phyloP scores from a whole-genome alignment of 64 coral and sea anemone genomes.

The Catalaphyllia jardinei region DNA sequence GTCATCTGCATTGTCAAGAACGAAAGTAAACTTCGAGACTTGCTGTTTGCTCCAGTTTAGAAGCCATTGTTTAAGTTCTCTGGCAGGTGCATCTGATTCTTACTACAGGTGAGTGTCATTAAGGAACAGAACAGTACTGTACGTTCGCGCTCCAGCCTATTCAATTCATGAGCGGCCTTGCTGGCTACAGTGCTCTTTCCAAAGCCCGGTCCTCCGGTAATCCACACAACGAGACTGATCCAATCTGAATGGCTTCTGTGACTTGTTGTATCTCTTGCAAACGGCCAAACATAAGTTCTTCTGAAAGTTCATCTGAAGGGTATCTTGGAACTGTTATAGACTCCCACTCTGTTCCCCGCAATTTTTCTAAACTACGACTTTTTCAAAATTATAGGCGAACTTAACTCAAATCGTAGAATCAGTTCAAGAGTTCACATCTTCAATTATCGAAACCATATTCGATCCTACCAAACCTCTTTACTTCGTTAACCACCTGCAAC shows the following conservation, averaged over 20 bases:
- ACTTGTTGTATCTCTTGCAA: not conserved
- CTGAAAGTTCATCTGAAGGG: not conserved
- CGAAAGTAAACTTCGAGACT: not conserved
- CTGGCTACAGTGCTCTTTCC: constrained; percentile 55
- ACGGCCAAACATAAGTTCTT: constrained; percentile 32
- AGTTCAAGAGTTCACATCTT: too few relatives aligned
- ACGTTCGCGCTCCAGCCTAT: not conserved
- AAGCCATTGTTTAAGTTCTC: constrained; percentile 9
- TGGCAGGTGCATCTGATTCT: not conserved
- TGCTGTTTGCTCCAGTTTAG: constrained; percentile 21
- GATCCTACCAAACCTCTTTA: too few relatives aligned
- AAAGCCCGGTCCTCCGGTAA: constrained; percentile 63
- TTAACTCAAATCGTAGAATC: too few relatives aligned
- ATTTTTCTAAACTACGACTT: too few relatives aligned
- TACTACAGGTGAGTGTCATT: constrained; percentile 31
- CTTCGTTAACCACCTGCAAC: too few relatives aligned
- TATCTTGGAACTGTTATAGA: not conserved
- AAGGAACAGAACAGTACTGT: constrained; percentile 26
- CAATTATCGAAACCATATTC: too few relatives aligned
- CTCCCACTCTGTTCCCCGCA: too few relatives aligned
- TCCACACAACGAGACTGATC: constrained; percentile 1
- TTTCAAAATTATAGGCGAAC: too few relatives aligned
- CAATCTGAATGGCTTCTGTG: not conserved
- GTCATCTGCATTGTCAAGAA: constrained; percentile 45
- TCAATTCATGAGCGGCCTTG: constrained; percentile 39